phyloP scores from a whole-genome alignment of 2,797 vertebrate genomes.

The Mionectes olivaceus region DNA sequence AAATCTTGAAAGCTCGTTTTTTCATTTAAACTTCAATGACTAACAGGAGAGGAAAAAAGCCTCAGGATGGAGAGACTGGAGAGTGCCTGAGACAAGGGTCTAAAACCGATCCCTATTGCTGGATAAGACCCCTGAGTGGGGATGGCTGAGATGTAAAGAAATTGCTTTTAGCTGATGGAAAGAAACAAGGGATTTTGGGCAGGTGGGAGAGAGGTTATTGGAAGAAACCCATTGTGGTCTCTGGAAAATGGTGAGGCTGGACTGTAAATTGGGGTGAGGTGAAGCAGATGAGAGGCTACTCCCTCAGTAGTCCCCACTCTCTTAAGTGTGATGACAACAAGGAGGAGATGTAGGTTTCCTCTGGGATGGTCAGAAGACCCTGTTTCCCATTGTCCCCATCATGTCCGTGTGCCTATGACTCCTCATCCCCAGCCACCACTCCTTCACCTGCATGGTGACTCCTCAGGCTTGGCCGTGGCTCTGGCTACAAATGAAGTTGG shows the following conservation, averaged over 20 bases:
- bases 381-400: neutral
- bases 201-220: neutral
- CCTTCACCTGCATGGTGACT: neutral
- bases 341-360: neutral
- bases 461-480: neutral
- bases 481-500: neutral
- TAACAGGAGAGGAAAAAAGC: neutral
- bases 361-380: neutral
- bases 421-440: accelerated
- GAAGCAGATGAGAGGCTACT: neutral
- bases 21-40: neutral
- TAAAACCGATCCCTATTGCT: neutral
- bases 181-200: neutral
- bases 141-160: neutral
- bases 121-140: neutral
- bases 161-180: neutral
- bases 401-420: neutral
- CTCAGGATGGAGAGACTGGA: neutral
- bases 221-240: neutral
- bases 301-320: accelerated
- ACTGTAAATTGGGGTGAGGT: neutral
- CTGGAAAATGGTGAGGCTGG: neutral
- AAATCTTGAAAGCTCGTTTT: neutral
- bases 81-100: neutral
- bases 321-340: accelerated